A percentile compares a stretch with the other conserved stretches of the same genome.
Evolutionary conservation across 2,797 vertebrate genomes (phyloP).

Genomic region (Enteromius viviparus): DNA sequence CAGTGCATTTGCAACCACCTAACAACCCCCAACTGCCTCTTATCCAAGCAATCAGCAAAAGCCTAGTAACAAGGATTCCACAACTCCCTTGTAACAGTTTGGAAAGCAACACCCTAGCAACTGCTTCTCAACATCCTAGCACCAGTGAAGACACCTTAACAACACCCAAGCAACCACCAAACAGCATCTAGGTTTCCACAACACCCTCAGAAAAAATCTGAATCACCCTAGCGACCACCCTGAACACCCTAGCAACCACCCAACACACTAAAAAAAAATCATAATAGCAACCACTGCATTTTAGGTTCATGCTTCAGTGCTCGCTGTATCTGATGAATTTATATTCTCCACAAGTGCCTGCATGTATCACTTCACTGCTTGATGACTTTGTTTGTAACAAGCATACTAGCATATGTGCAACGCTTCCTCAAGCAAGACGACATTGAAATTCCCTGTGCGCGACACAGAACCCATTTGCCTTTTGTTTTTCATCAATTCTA

Average conservation of each 20-base stretch:
- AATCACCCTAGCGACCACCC: not conserved
- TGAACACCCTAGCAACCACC: not conserved
- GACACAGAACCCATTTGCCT: slow-evolving; percentile 48
- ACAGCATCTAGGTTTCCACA: not conserved
- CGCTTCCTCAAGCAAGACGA: slow-evolving; percentile 27
- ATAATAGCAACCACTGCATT: not conserved
- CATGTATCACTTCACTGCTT: slow-evolving; percentile 2
- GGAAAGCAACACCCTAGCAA: not conserved
- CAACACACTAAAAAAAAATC: not conserved
- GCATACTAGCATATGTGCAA: slow-evolving; percentile 13
- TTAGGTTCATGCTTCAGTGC: not conserved
- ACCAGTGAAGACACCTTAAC: not conserved
- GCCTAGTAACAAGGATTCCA: not conserved
- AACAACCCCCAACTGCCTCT: not conserved
- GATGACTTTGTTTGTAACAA: slow-evolving; percentile 31
- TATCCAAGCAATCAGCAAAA: not conserved
- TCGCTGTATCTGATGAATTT: not conserved
- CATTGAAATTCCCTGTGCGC: slow-evolving; percentile 46
- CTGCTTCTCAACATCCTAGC: not conserved
- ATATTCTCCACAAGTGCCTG: slow-evolving; percentile 4
- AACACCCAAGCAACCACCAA: not conserved
- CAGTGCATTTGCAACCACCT: not conserved
- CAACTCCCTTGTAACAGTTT: not conserved
- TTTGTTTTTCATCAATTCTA: slow-evolving; percentile 55
- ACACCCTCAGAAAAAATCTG: not conserved